Evolutionary conservation across 2,797 vertebrate genomes (phyloP), one percentile per base, ranked within the genome.

Genomic region (Morus bassanus): DNA sequence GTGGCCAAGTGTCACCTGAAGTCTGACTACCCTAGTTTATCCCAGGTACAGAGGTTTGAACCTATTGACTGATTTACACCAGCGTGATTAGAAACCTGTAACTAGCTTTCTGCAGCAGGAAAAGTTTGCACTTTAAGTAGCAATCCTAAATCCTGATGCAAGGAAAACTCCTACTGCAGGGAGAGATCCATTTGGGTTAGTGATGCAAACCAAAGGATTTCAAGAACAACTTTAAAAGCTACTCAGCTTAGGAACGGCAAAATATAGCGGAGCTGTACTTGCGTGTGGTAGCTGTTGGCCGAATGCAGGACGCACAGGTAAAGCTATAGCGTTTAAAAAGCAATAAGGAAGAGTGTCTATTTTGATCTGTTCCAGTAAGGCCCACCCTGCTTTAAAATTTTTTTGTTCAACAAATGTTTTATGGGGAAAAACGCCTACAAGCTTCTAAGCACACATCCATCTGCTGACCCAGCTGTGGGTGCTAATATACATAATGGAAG

Each of bases 381-480:
- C 45, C 91, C 84, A 95, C 94, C 94, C 91, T 81, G 61, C 73
- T 91, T 83, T 85, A 91, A 96, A 93, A 48, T 67, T 96, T 94
- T 57, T 87, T 89, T 82, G 81, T 95, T 97, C 91, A 88, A 80
- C 83, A 69, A 93, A 91, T 91, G 60, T 87, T 92, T 89, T 88
- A 89, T 85, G 91, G 81, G 64, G 84, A 89, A 92, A 91, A 94
- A 93, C 57, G 94, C 95, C 96, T 93, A 97, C 93, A 92, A 93
- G 93, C 61, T 68, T 30, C 76, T 78, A 53, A 64, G 93, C 57
- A 96, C 95, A 97, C 94, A 95, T 93, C 97, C 96, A 97, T 97
- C 97, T 97, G 96, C 95, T 97, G 92, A 89, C 95, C 93, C 95
- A 94, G 97, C 96, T 97, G 97, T 95, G 94, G 96, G 85, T 86